Conservation (phyloP, 1,140 invertebrate species). For the Gryon sp. region DNA sequence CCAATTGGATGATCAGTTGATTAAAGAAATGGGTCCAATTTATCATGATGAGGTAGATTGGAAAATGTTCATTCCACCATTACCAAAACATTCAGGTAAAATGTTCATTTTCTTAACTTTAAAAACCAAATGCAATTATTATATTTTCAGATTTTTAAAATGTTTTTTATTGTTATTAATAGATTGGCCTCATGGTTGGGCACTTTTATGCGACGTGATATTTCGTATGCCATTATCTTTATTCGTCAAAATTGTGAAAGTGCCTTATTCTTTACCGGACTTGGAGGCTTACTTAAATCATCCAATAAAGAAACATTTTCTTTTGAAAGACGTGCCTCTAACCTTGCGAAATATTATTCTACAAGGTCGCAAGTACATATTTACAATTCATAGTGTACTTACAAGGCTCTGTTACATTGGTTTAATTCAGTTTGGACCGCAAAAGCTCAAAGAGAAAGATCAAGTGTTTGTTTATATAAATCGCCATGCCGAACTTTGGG, state of each 20-base stretch:
- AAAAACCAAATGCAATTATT: neutral
- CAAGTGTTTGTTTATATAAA: conserved; percentile 87
- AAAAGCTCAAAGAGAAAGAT: conserved; percentile 85
- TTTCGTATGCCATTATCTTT: conserved; percentile 86
- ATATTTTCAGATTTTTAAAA: too few species aligned
- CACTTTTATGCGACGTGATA: conserved; percentile 86
- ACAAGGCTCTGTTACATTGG: conserved; percentile 84
- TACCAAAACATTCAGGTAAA: conserved; percentile 82
- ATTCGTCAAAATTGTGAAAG: conserved; percentile 84
- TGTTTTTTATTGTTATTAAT: conserved; percentile 12
- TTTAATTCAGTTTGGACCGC: conserved; percentile 85
- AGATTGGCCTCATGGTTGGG: conserved; percentile 85
- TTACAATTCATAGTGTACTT: conserved; percentile 81
- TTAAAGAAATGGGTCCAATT: conserved; percentile 76
- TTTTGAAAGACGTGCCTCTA: conserved; percentile 82
- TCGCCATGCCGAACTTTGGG: conserved; percentile 81
- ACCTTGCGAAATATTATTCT: conserved; percentile 80
- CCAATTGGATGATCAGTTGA: conserved; percentile 73
- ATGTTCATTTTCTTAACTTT: conserved; percentile 16
- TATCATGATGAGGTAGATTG: conserved; percentile 82
- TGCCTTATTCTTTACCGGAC: conserved; percentile 82
- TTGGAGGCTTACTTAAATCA: conserved; percentile 83
- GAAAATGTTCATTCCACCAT: conserved; percentile 88
- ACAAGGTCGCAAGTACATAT: conserved; percentile 84
- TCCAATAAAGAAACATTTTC: conserved; percentile 84